Percentiles rank a stretch among this genome's conserved stretches.
These are phyloP conservation scores for Motacilla alba DNA, from an alignment of 2,113 vertebrate genomes.

Conservation along the genomic window DNA sequence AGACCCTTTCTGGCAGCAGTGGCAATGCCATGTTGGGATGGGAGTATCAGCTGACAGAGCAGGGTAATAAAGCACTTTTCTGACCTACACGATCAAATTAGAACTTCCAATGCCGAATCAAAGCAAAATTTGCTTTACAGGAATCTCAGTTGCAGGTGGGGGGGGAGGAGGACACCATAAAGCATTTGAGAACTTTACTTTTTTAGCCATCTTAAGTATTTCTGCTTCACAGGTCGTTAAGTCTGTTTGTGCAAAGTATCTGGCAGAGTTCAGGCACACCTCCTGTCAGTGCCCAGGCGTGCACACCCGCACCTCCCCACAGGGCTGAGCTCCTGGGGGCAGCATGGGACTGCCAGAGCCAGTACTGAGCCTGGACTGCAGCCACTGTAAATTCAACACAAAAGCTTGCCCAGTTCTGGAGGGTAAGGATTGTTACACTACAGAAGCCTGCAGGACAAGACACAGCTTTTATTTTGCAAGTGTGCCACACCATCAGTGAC, in stretches of 20 bases:
- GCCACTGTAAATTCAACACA: background rate
- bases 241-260: accelerated
- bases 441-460: background rate
- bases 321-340: background rate
- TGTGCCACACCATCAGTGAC: background rate
- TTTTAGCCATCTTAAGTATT: background rate
- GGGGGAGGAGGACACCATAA: background rate
- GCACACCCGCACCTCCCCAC: accelerated
- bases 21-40: background rate
- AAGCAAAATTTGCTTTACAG: background rate
- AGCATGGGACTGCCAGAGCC: background rate
- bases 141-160: accelerated
- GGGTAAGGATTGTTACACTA: accelerated
- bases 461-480: background rate
- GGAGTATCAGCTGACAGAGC: background rate
- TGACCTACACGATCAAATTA: background rate
- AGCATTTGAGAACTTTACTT: background rate
- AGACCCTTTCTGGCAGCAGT: background rate
- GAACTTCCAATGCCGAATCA: background rate
- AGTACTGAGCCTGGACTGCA: background rate
- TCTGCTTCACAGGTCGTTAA: background rate
- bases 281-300: background rate
- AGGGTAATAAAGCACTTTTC: background rate
- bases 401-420: background rate
- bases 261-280: background rate